Base-by-base conservation (phyloP, 2,888 invertebrate species). In the Athalia circularis region DNA sequence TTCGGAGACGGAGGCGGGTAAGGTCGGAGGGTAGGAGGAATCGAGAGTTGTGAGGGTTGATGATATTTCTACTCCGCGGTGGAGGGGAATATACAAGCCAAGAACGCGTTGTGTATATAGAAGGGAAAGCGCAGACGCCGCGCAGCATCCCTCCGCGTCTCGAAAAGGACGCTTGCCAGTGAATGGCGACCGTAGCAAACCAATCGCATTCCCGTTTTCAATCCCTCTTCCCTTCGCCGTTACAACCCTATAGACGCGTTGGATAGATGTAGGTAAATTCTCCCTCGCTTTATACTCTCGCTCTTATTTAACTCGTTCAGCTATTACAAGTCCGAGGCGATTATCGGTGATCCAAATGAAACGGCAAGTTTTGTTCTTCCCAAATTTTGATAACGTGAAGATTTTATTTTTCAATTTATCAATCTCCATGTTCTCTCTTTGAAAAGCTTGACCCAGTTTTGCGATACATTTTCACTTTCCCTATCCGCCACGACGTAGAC, bases 151-250 rank as follows among this genome's bases (percentile, higher is more conserved):
- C 85, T 84, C 87, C 83, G 86, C 88, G 88, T 87, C 88, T 88
- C 88, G 88, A 85, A 84, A 85, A 85, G 83, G 87, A 85, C 85
- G 84, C 86, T 86, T 86, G 85, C 84, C 86, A 75, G 88, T 89
- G 88, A 90, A 90, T 90, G 90, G 90, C 90, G 89, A 90, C 88
- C 87, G 87, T 88, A 86, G 86, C 90, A 90, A 90, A 90, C 90
- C 90, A 90, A 90, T 90, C 90, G 90, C 89, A 90, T 90, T 89
- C 89, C 88, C 89, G 89, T 89, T 90, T 89, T 86, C 89, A 13
- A 90, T 89, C 90, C 90, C 90, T 90, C 89, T 89, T 85, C 77
- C 29, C 29, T 29, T 76, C 59, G 11, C 77, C 52, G n/a, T 11
- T 11, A 45, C 15, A 9, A 52, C 52, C 72, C 72, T 29, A 43